phyloP scores from a whole-genome alignment of 2,797 vertebrate genomes.

The Echeneis naucrates region DNA sequence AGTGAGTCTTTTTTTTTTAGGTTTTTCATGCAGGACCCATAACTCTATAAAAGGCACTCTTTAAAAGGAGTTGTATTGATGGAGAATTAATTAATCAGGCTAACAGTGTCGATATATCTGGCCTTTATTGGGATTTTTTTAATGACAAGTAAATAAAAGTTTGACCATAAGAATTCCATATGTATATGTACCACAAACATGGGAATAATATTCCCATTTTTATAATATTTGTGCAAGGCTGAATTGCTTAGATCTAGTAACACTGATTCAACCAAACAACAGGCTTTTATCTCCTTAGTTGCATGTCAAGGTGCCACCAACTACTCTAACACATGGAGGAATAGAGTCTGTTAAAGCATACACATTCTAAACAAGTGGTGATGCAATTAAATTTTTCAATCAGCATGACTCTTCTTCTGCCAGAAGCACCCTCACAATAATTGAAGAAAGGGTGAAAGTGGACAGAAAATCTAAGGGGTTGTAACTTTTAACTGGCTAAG shows the following conservation, averaged over 20 bases:
- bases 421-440: slow-evolving; percentile 59
- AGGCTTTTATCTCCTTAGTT: slow-evolving; percentile 42
- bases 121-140: neutral
- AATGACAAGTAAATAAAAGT: neutral
- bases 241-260: slow-evolving; percentile 19
- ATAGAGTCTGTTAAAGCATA: slow-evolving; percentile 36
- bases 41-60: neutral
- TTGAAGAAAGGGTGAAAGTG: slow-evolving; percentile 54
- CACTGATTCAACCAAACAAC: slow-evolving; percentile 19
- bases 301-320: slow-evolving; percentile 50
- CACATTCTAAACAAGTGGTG: slow-evolving; percentile 59
- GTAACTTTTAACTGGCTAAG: slow-evolving; percentile 63
- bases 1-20: slow-evolving; percentile 1
- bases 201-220: too few relatives aligned
- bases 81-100: too few relatives aligned
- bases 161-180: neutral
- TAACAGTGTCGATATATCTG: neutral
- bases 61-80: too few relatives aligned
- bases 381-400: slow-evolving; percentile 71
- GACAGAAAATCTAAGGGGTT: slow-evolving; percentile 59
- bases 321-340: slow-evolving; percentile 47
- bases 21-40: neutral
- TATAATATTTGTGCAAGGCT: slow-evolving; percentile 14
- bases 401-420: slow-evolving; percentile 57
- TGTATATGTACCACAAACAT: neutral